Base-by-base conservation (phyloP, 2,797 vertebrate species). In the Enteromius mattozi region DNA sequence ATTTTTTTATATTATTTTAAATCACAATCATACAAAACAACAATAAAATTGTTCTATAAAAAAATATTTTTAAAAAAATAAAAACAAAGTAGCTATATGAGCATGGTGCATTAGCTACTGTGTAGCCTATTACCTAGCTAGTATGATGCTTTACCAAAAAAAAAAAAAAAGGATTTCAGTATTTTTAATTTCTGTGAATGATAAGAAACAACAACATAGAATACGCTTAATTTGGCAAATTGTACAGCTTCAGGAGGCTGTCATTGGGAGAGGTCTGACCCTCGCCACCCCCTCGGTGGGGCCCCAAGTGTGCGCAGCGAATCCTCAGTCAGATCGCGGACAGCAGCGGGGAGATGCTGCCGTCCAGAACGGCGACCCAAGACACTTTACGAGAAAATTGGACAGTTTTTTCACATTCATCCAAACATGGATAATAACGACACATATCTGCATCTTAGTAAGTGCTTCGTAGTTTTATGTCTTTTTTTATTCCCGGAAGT, bases 261-360 rank as follows among this genome's bases (percentile, higher is more conserved):
- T 95, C 94, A 93, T 91, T 95, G 93, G 91, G 91, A 94, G 93
- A 94, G 94, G 89, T 87, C 91, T 92, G 87, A 83, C 89, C 89
- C 80, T 85, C 85, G 91, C 91, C 87, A 91, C 91, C 89, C 91
- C 94, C 94, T 94, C 86, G 65, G 87, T 89, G 88, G 93, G 94
- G 94, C 94, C 94, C 95, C 94, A 84, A 59, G 33, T 24, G 78
- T 56, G 68, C 80, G 35, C 78, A 87, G 82, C 83, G 74, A 77
- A 71, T 71, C 75, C 77, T 93, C 91, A 95, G 92, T 94, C 90
- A 86, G 91, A 88, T 92, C 89, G 79, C 91, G 83, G 92, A 93
- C 93, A 92, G 94, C 93, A 94, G 94, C 93, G 89, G 91, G 92
- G 95, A 94, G 94, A 96, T 95, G 94, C 88, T 86, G 85, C 93